These are phyloP conservation scores for Plodia interpunctella DNA, from an alignment of 1,140 invertebrate genomes.

Conservation along the genomic window DNA sequence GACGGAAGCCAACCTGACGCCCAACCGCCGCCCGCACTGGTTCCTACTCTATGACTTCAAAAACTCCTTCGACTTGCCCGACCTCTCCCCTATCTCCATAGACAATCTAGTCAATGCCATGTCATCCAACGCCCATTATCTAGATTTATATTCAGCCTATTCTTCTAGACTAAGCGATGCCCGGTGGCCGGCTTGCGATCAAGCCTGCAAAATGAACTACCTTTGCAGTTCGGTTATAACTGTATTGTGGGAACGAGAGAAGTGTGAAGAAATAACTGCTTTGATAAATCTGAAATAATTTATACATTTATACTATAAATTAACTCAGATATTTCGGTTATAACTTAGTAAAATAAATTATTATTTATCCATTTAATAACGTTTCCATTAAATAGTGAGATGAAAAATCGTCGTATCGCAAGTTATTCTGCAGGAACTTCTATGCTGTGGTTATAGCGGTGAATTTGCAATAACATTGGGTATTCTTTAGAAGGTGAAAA, in stretches of 20 bases:
- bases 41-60: slow-evolving; percentile 83
- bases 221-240: slow-evolving; percentile 79
- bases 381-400: no score
- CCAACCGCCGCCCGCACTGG: slow-evolving; percentile 79
- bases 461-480: no score
- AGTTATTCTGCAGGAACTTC: no score
- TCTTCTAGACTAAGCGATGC: slow-evolving; percentile 78
- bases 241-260: slow-evolving; percentile 71
- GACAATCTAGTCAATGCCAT: slow-evolving; percentile 74
- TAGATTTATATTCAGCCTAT: slow-evolving; percentile 68
- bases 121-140: slow-evolving; percentile 42
- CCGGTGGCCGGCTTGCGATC: slow-evolving; percentile 74
- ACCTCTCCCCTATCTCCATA: slow-evolving; percentile 70
- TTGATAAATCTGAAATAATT: background rate
- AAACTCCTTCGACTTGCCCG: slow-evolving; percentile 78
- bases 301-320: no score
- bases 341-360: no score
- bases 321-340: no score
- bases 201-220: slow-evolving; percentile 77
- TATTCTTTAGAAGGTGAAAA: no score
- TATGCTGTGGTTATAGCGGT: no score
- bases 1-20: slow-evolving; percentile 83
- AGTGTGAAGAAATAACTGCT: slow-evolving; percentile 75
- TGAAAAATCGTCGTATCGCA: no score
- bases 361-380: no score